Conservation (phyloP, 2,888 invertebrate species). For the Pheosia tremula region DNA sequence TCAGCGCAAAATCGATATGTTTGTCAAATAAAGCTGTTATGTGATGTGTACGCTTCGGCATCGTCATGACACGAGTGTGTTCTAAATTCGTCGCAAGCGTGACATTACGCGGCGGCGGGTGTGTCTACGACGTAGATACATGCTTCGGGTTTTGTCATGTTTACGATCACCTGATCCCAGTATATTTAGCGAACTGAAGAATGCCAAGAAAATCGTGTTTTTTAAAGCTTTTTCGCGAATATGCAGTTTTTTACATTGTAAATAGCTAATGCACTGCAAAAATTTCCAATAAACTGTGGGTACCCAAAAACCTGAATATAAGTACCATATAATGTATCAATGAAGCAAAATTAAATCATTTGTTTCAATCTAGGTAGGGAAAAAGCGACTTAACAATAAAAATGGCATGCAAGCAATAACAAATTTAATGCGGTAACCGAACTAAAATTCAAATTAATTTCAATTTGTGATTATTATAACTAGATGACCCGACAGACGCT, state of each 20-base stretch:
- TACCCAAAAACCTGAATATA: too few relatives aligned
- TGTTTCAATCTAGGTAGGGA: background rate
- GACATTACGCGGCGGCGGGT: slow-evolving; percentile 66
- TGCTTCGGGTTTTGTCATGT: slow-evolving; percentile 26
- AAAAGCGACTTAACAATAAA: slow-evolving; percentile 16
- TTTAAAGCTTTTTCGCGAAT: slow-evolving; percentile 6
- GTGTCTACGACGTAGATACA: slow-evolving; percentile 66
- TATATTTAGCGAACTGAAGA: slow-evolving; percentile 45
- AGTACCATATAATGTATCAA: background rate
- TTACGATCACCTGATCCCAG: slow-evolving; percentile 59
- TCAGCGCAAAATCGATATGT: slow-evolving; percentile 34
- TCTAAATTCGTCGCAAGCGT: slow-evolving; percentile 52
- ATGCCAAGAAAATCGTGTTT: slow-evolving; percentile 21
- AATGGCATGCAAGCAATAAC: slow-evolving; percentile 7
- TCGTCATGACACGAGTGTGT: slow-evolving; percentile 49
- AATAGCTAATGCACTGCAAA: too few relatives aligned
- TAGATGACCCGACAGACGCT: too few relatives aligned
- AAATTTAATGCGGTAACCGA: too few relatives aligned
- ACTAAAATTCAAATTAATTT: too few relatives aligned
- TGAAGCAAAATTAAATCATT: background rate
- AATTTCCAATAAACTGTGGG: too few relatives aligned
- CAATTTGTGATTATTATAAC: too few relatives aligned
- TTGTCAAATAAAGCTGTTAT: slow-evolving; percentile 33
- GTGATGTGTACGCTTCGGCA: slow-evolving; percentile 20
- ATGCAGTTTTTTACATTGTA: background rate